Conservation (phyloP, 2,113 vertebrate genomes). For the Pelecanoides urinatrix region DNA sequence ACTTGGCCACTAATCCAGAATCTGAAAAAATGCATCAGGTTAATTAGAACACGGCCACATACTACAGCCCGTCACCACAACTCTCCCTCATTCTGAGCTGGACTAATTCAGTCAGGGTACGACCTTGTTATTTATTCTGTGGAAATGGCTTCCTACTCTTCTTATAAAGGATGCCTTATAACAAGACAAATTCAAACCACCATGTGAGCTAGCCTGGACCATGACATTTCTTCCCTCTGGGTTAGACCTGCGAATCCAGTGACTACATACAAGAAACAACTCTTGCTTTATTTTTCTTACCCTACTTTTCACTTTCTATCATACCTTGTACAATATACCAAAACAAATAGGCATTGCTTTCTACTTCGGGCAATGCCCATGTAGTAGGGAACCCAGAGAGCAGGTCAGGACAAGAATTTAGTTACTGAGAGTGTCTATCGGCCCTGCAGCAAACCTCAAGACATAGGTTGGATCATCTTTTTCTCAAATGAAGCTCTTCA, state of each 20-base stretch:
- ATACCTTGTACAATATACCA: background rate
- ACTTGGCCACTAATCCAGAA: background rate
- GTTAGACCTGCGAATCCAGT: background rate
- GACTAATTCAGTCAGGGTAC: background rate
- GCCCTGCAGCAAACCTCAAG: background rate
- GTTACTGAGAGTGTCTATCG: rapidly evolving
- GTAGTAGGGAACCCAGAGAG: background rate
- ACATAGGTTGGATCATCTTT: background rate
- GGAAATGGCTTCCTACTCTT: background rate
- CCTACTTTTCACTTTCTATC: background rate
- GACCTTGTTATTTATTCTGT: background rate
- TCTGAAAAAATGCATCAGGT: background rate
- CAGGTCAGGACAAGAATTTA: background rate
- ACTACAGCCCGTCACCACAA: background rate
- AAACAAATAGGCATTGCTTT: background rate
- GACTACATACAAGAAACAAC: background rate
- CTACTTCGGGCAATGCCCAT: background rate
- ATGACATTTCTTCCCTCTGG: background rate
- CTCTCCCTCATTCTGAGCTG: background rate
- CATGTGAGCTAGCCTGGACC: background rate
- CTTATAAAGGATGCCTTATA: background rate
- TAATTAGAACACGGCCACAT: background rate
- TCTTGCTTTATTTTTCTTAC: background rate
- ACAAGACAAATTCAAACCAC: background rate
- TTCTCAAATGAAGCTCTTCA: background rate